Base-by-base conservation (phyloP, 2,888 invertebrate genomes). In the Drosophila paranaensis region DNA sequence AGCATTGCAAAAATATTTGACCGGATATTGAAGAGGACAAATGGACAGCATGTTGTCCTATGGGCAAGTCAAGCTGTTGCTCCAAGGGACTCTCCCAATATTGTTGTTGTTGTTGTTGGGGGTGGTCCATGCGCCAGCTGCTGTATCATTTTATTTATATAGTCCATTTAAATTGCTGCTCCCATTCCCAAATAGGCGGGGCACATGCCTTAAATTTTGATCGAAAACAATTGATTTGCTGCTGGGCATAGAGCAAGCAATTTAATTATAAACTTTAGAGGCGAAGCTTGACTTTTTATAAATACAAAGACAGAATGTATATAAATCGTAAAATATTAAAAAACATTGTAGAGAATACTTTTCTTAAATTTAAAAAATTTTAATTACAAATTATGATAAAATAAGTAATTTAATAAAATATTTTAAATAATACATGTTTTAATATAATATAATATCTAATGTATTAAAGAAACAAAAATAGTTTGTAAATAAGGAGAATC, bases 61-160 rank as follows among this genome's bases (percentile, higher is more conserved):
- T n/a, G 42, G 37, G 53, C 30, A 43, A 39, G 9, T 13, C 50
- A 73, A 77, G 56, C 57, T 75, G 78, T 60, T 67, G 48, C 51
- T 25, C 37, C 16, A 48, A 45, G 42, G 25, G 2, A 14, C 40
- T 54, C 13, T 13, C 42, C 35, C 11, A 30, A 46, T 37, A 43
- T 37, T 35, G 14, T 40, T 45, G 43, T 48, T 53, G 35, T 8
- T 16, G 16, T 40, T 45, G 43, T 48, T 53, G 35, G 6, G 14
- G 16, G n/a, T 39, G 43, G 33, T 45, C 13, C n/a, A 35, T 43
- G 39, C 35, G 20, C 20, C 72, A 51, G 53, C 57, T 57, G 67
- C 42, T 67, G 16, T 50, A 27, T 16, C 33, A 14, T 43, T 56
- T 60, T 51, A 54, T 48, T 45, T 53, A 13, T 51, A 33, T 45